Conservation (phyloP, 1,140 invertebrate genomes). For the Zaprionus davidi region DNA sequence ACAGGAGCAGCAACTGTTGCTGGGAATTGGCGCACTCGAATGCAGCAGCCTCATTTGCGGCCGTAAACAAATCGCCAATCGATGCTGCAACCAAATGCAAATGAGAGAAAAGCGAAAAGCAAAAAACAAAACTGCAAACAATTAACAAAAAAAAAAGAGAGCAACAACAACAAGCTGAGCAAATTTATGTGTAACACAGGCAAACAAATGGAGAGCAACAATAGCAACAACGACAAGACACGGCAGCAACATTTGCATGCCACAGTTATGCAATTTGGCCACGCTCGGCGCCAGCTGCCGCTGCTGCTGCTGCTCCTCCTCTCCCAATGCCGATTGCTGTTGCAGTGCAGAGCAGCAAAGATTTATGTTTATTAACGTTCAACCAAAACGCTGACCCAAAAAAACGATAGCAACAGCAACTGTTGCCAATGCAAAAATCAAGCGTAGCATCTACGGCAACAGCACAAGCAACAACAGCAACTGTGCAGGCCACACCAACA, state of each 20-base stretch:
- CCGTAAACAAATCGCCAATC: conserved; percentile 74
- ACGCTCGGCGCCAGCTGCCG: conserved; percentile 4
- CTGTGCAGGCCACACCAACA: conserved; percentile 29
- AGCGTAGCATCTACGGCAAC: conserved; percentile 47
- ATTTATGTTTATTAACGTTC: conserved; percentile 81
- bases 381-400: conserved; percentile 78
- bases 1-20: conserved; percentile 17
- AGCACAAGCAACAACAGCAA: conserved; percentile 13
- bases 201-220: conserved; percentile 39
- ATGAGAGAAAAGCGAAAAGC: conserved; percentile 59
- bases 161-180: conserved; percentile 45
- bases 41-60: conserved; percentile 32
- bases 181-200: conserved; percentile 76
- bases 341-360: conserved; percentile 63
- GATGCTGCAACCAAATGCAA: conserved; percentile 77
- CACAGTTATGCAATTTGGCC: conserved; percentile 66
- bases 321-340: conserved; percentile 17
- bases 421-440: conserved; percentile 57
- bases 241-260: conserved; percentile 57
- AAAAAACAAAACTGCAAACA: conserved; percentile 65
- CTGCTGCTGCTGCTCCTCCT: conserved; percentile 4
- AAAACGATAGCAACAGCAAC: conserved; percentile 26
- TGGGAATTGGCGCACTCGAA: conserved; percentile 59
- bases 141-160: conserved; percentile 52
- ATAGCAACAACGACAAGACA: conserved; percentile 24